Percentiles rank a stretch among this genome's conserved stretches.
phyloP scores from a whole-genome alignment of 2,797 vertebrate species.

The Eulemur mongoz region DNA sequence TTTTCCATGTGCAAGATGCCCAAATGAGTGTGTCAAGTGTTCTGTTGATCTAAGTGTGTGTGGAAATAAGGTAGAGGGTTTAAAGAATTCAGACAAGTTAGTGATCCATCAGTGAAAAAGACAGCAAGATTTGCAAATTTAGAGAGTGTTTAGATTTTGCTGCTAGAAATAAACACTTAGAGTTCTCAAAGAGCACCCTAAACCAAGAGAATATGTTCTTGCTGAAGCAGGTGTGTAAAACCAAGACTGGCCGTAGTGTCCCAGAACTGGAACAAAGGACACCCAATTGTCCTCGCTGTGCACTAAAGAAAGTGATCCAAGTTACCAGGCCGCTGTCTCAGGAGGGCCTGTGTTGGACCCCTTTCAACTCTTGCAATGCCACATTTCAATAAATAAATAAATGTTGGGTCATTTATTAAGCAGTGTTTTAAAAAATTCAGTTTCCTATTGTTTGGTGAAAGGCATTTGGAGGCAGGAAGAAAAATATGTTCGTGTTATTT shows the following conservation, averaged over 20 bases:
- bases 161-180: background rate
- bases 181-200: background rate
- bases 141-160: background rate
- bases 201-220: background rate
- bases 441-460: background rate
- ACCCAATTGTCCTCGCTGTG: too few species aligned
- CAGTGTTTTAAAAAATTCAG: background rate
- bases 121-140: background rate
- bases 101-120: background rate
- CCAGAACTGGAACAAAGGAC: rapidly evolving
- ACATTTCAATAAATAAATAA: background rate
- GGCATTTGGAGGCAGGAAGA: background rate
- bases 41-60: background rate
- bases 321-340: too few species aligned
- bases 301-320: background rate
- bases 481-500: background rate
- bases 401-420: background rate
- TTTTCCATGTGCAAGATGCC: background rate
- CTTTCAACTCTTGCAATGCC: background rate
- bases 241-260: rapidly evolving
- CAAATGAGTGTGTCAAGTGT: background rate
- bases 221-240: background rate
- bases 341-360: background rate
- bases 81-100: background rate
- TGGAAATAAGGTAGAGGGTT: background rate